Evolutionary conservation across 1,140 invertebrate genomes (phyloP).

Genomic region (Ridgeia piscesae): DNA sequence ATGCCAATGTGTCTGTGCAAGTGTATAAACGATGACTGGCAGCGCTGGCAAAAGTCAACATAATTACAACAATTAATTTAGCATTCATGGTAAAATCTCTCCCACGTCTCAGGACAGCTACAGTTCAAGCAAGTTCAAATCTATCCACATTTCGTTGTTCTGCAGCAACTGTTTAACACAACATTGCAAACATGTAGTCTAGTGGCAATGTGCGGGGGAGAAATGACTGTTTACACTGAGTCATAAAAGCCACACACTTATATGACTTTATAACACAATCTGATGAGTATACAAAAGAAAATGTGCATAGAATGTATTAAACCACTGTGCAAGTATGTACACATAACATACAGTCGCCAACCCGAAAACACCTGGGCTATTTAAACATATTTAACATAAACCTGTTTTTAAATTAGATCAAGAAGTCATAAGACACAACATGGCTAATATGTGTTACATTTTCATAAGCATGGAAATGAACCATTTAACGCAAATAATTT

Average conservation of each 20-base stretch:
- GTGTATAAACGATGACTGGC: background rate
- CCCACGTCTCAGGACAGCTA: background rate
- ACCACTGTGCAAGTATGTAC: background rate
- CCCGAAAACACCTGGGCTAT: background rate
- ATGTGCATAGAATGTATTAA: background rate
- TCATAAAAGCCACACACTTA: background rate
- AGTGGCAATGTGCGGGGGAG: background rate
- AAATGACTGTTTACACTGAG: background rate
- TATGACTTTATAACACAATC: background rate
- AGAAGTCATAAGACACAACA: background rate
- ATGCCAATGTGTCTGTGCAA: background rate
- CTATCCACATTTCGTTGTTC: background rate
- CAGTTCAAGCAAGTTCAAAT: background rate
- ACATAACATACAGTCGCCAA: background rate
- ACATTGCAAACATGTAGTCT: background rate
- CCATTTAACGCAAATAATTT: background rate
- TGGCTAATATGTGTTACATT: background rate
- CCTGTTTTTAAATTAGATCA: background rate
- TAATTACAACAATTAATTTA: slow-evolving; percentile 2
- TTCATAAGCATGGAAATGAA: background rate
- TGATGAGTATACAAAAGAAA: background rate
- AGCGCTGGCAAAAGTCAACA: background rate
- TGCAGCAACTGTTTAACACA: background rate
- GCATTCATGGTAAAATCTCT: background rate
- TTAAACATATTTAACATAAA: background rate